phyloP scores from a whole-genome alignment of 92 coral and sea anemone genomes.

The Metridium senile region DNA sequence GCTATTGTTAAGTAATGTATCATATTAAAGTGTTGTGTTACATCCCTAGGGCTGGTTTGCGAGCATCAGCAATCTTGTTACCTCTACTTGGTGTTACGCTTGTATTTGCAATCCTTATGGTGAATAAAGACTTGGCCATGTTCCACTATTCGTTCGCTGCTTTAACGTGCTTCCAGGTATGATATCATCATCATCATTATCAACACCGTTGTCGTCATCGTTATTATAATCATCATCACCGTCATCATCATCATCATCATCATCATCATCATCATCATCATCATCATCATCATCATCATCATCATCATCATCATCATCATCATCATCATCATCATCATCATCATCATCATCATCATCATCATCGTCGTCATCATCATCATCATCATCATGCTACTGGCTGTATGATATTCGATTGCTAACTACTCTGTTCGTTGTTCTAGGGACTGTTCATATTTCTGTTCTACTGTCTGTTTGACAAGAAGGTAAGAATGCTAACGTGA shows the following conservation, averaged over 20 bases:
- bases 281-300: background rate
- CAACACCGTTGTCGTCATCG: background rate
- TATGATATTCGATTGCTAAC: background rate
- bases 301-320: background rate
- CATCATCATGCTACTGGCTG: background rate
- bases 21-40: background rate
- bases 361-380: background rate
- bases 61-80: conserved; percentile 77
- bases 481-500: conserved; percentile 48
- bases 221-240: background rate
- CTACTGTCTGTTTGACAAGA: conserved; percentile 83
- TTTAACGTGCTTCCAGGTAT: conserved; percentile 88
- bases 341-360: background rate
- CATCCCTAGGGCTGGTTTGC: conserved; percentile 75
- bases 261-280: background rate
- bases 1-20: no score
- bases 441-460: conserved; percentile 87
- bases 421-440: conserved; percentile 33
- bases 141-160: conserved; percentile 93
- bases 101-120: conserved; percentile 84
- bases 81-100: conserved; percentile 89
- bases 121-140: conserved; percentile 72
- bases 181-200: background rate
- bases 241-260: background rate
- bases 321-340: background rate